These are phyloP conservation scores for Champsocephalus gunnari DNA, from an alignment of 2,797 vertebrate genomes.

Conservation along the genomic window DNA sequence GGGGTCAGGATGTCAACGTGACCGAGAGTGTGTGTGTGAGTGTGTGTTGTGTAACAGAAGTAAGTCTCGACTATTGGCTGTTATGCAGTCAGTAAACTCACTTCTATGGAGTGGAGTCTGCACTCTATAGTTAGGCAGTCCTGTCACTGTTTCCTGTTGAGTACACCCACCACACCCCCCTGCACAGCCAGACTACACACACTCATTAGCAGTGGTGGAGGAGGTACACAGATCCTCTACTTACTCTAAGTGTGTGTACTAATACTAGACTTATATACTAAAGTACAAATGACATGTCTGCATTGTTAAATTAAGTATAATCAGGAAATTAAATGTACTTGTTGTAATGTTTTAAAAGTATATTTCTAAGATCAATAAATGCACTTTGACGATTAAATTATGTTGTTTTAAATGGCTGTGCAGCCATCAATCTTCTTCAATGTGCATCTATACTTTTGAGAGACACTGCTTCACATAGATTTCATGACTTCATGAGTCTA, in stretches of 20 bases:
- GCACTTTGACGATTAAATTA: background rate
- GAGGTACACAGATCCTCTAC: background rate
- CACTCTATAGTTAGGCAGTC: slow-evolving; percentile 76
- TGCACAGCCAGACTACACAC: slow-evolving; percentile 33
- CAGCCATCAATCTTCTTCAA: background rate
- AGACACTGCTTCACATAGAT: background rate
- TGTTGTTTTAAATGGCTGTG: background rate
- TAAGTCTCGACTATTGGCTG: slow-evolving; percentile 50
- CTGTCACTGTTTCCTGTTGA: slow-evolving; percentile 62
- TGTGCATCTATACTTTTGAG: background rate
- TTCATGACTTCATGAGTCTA: too few relatives aligned
- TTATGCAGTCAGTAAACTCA: slow-evolving; percentile 52
- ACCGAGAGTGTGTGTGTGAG: slow-evolving; percentile 30
- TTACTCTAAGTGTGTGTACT: background rate
- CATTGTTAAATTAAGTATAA: background rate
- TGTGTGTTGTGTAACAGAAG: slow-evolving; percentile 18
- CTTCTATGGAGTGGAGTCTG: slow-evolving; percentile 47
- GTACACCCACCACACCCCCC: slow-evolving; percentile 54
- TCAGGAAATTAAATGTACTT: too few relatives aligned
- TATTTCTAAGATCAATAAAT: background rate
- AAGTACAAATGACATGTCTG: background rate
- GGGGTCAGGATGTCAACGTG: slow-evolving; percentile 61
- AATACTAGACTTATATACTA: too few relatives aligned
- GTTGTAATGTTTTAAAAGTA: too few relatives aligned
- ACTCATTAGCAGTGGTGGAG: slow-evolving; percentile 5